These are phyloP conservation scores for Drosophila subpulchrella DNA, from an alignment of 1,140 invertebrate genomes.

Conservation along the genomic window DNA sequence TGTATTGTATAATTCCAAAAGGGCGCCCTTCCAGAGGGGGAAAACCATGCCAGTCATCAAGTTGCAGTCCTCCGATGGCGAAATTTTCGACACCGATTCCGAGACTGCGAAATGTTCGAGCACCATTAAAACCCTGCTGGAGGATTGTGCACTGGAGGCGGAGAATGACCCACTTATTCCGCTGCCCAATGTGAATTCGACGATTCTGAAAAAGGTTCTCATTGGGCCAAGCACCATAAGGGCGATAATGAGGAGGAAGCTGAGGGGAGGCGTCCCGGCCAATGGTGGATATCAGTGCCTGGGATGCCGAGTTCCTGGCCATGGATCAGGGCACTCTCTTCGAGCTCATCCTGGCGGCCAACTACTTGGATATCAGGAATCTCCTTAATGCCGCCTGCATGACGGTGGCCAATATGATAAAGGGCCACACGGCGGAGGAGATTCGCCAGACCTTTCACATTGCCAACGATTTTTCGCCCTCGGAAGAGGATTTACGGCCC, in stretches of 20 bases:
- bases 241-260: conserved; percentile 92
- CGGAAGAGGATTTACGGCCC: conserved; percentile 96
- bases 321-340: conserved; percentile 98
- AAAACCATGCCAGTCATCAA: conserved; percentile 93
- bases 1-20: conserved; percentile 1
- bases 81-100: conserved; percentile 97
- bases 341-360: conserved; percentile 97
- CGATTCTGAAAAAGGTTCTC: conserved; percentile 97
- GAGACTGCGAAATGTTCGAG: conserved; percentile 99
- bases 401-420: conserved; percentile 99
- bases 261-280: conserved; percentile 96
- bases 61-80: conserved; percentile 97
- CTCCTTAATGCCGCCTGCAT: conserved; percentile 98
- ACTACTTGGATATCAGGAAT: conserved; percentile 99
- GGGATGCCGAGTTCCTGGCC: conserved; percentile 99
- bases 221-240: conserved; percentile 97
- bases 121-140: conserved; percentile 99
- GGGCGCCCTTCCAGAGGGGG: not conserved
- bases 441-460: conserved; percentile 99
- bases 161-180: conserved; percentile 97
- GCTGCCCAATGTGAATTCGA: conserved; percentile 98
- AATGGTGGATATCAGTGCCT: conserved; percentile 89
- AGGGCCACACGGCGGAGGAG: conserved; percentile 98
- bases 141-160: conserved; percentile 97
- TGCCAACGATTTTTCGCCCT: conserved; percentile 97